Evolutionary conservation across 64 coral and sea anemone genomes (phyloP).

Genomic region (Orbicella faveolata): DNA sequence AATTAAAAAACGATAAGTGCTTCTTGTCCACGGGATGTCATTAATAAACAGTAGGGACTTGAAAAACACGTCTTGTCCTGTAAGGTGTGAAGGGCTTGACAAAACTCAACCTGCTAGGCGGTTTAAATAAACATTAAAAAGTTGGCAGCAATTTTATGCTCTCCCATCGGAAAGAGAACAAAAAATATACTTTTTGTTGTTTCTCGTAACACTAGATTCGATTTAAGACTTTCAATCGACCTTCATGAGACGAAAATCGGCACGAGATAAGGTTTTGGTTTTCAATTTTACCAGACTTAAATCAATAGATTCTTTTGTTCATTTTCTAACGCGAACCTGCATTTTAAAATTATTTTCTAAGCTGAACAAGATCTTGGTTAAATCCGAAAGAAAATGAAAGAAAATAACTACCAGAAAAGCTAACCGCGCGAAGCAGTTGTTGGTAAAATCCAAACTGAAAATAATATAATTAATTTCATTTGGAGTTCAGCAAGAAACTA

Average conservation of each 20-base stretch:
- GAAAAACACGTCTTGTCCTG: background rate
- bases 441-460: background rate
- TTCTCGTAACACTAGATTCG: background rate
- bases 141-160: background rate
- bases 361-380: background rate
- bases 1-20: constrained; percentile 9
- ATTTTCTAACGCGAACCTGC: background rate
- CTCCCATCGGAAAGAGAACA: background rate
- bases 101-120: constrained; percentile 7
- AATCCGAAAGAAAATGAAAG: background rate
- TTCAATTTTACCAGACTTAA: too few species aligned
- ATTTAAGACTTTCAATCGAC: too few species aligned
- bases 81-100: background rate
- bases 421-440: background rate
- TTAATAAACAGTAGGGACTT: constrained; percentile 2
- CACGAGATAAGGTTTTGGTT: too few species aligned
- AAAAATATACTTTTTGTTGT: background rate
- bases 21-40: background rate
- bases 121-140: constrained; percentile 14
- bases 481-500: background rate
- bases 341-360: constrained; percentile 24
- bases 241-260: too few species aligned
- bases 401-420: background rate
- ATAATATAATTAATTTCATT: background rate
- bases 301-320: background rate